A percentile compares a stretch with the other conserved stretches of the same genome.
Evolutionary conservation across 2,888 invertebrate genomes (phyloP).

Genomic region (Scelioninae gen. 2): DNA sequence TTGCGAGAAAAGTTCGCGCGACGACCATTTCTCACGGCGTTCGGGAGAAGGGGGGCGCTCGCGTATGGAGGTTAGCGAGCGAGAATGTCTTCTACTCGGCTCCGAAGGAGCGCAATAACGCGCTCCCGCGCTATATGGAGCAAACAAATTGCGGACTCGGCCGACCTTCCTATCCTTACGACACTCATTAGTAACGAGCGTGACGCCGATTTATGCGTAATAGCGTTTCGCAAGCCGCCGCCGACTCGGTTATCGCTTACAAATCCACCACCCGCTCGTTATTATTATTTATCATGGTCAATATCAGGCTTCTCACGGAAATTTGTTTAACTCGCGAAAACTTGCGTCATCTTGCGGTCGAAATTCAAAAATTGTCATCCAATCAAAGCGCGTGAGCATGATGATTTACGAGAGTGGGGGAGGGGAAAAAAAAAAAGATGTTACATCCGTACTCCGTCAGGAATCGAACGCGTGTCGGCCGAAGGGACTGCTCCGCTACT

Average conservation of each 20-base stretch:
- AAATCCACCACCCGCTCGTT: conserved; percentile 43
- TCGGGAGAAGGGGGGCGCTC: conserved; percentile 16
- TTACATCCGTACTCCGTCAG: too few species aligned
- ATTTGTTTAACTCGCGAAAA: background rate
- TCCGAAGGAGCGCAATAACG: conserved; percentile 39
- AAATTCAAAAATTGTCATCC: too few species aligned
- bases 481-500: too few species aligned
- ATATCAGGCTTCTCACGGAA: conserved; percentile 36
- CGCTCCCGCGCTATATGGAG: conserved; percentile 42
- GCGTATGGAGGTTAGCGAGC: conserved; percentile 48
- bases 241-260: conserved; percentile 22
- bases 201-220: conserved; percentile 48
- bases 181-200: conserved; percentile 51
- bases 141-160: conserved; percentile 45
- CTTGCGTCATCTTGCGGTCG: background rate
- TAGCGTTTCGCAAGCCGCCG: conserved; percentile 27
- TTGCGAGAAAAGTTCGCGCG: conserved; percentile 8
- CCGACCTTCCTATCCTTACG: conserved; percentile 53
- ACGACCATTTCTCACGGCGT: conserved; percentile 46
- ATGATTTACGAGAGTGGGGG: too few species aligned
- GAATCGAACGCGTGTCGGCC: too few species aligned
- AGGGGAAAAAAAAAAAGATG: too few species aligned
- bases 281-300: conserved; percentile 52
- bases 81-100: conserved; percentile 50
- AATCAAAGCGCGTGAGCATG: too few species aligned